A percentile compares a stretch with the other conserved stretches of the same genome.
Conservation (phyloP, 2,888 invertebrate genomes). For the Ganaspis brasiliensis region DNA sequence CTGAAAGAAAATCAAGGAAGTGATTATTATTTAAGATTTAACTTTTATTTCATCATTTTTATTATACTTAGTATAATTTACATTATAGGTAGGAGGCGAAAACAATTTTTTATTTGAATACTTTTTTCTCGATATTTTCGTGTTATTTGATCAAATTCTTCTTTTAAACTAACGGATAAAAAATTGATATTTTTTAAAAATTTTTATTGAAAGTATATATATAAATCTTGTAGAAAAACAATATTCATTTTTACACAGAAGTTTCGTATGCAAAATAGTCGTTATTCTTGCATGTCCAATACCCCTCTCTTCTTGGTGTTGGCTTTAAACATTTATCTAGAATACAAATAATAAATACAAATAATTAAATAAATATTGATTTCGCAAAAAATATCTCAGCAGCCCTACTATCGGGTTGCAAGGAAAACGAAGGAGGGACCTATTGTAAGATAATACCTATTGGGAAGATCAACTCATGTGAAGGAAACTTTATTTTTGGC, state of each 20-base stretch:
- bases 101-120: not conserved
- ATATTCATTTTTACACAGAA: not conserved
- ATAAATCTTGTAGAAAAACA: too few species aligned
- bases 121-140: too few species aligned
- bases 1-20: conserved; percentile 1
- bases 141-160: too few species aligned
- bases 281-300: not conserved
- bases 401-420: too few species aligned
- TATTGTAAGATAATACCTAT: too few species aligned
- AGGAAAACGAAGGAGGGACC: too few species aligned
- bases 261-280: not conserved
- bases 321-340: not conserved
- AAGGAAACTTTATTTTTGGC: too few species aligned
- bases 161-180: too few species aligned
- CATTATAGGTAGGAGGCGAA: not conserved
- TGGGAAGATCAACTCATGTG: too few species aligned
- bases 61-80: not conserved
- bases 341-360: not conserved
- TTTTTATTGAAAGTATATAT: too few species aligned
- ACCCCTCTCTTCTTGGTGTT: not conserved
- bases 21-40: not conserved
- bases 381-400: too few species aligned
- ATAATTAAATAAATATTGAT: not conserved
- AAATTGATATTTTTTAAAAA: too few species aligned
- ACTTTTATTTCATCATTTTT: not conserved